These are phyloP conservation scores for Chaetorhynchus papuensis DNA, from an alignment of 2,113 vertebrate species.

Conservation along the genomic window DNA sequence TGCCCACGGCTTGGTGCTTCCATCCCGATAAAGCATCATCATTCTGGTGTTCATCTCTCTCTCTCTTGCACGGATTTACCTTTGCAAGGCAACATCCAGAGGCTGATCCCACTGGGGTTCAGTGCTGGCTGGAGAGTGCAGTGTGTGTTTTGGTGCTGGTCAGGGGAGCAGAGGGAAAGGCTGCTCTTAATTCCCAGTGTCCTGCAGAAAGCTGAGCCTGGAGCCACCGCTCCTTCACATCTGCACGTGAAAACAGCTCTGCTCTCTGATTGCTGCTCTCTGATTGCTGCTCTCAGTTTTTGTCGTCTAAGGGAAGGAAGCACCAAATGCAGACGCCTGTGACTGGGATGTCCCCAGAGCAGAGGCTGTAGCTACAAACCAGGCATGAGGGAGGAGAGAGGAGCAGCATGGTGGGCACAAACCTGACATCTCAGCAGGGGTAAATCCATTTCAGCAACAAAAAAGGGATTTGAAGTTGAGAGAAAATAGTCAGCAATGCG, in stretches of 20 bases:
- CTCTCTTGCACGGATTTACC: background rate
- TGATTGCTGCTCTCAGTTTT: background rate
- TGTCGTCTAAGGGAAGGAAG: background rate
- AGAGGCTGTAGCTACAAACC: background rate
- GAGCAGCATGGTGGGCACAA: background rate
- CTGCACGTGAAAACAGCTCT: background rate
- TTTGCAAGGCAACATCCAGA: background rate
- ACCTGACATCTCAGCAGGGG: background rate
- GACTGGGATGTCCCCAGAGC: background rate
- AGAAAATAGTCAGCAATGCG: background rate
- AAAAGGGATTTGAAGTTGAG: background rate
- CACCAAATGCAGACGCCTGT: accelerated
- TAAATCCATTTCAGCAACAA: background rate
- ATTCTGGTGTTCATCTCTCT: accelerated
- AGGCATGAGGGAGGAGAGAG: background rate
- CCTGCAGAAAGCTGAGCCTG: background rate
- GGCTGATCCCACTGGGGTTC: background rate
- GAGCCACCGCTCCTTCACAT: accelerated
- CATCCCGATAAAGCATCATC: accelerated
- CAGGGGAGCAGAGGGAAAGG: background rate
- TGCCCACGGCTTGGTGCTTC: accelerated
- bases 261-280: background rate
- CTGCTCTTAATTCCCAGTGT: background rate
- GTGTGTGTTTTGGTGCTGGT: accelerated
- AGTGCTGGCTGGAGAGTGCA: background rate